Percentiles rank a stretch among this genome's conserved stretches.
These are phyloP conservation scores for Lumbricus terrestris DNA, from an alignment of 2,888 invertebrate species.

Conservation along the genomic window DNA sequence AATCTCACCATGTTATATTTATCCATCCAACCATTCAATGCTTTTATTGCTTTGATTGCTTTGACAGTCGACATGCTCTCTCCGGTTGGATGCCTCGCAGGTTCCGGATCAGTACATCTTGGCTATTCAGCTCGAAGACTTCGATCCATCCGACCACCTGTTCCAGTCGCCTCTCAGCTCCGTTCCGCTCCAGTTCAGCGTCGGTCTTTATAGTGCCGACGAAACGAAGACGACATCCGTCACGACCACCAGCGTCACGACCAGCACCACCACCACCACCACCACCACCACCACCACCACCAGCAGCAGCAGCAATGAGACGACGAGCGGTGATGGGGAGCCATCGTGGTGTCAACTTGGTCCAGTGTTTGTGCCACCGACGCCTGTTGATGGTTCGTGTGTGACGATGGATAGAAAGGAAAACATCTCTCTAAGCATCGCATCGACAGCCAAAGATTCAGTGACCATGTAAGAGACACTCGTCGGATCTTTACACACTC, in stretches of 20 bases:
- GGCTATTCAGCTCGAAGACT: constrained; percentile 20
- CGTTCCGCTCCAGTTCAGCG: neutral
- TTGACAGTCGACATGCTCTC: neutral
- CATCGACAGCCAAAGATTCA: neutral
- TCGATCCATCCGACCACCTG: neutral
- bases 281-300: neutral
- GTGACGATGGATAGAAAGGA: neutral
- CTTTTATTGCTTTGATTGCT: neutral
- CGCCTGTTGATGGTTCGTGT: neutral
- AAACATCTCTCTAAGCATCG: neutral
- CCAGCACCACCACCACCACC: too few species aligned
- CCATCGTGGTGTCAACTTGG: neutral
- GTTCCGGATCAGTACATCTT: neutral
- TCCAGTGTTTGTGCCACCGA: constrained; percentile 8
- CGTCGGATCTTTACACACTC: neutral
- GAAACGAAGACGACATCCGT: neutral
- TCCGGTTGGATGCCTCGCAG: neutral
- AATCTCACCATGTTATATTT: too few species aligned
- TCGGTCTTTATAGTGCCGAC: neutral
- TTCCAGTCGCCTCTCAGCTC: constrained; percentile 19
- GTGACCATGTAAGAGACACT: neutral
- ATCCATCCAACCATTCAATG: too few species aligned
- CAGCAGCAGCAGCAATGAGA: neutral
- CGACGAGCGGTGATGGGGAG: neutral
- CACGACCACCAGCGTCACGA: neutral